Evolutionary conservation across 2,797 vertebrate genomes (phyloP).

Genomic region (Pristis pectinata): DNA sequence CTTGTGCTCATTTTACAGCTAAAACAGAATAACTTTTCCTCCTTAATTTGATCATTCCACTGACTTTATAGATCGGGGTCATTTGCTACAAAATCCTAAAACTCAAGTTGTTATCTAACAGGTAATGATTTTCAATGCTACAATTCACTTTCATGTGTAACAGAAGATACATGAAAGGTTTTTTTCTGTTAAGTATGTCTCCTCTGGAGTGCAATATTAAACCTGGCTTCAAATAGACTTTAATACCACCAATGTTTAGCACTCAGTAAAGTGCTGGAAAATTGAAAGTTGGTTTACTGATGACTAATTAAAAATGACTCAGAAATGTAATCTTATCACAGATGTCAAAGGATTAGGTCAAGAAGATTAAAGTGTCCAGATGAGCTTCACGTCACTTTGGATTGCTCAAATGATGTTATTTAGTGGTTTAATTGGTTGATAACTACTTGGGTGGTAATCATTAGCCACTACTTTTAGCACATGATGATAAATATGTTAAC

Average conservation of each 20-base stretch:
- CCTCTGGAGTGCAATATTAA: background rate
- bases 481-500: background rate
- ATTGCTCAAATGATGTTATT: background rate
- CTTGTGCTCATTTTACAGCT: background rate
- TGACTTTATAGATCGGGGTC: background rate
- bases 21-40: background rate
- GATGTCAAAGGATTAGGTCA: background rate
- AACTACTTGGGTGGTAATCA: background rate
- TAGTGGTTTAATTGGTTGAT: background rate
- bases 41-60: background rate
- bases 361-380: background rate
- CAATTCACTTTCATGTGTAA: background rate
- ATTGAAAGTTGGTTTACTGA: background rate
- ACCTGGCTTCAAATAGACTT: background rate
- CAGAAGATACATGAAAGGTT: background rate
- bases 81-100: slow-evolving; percentile 24
- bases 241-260: background rate
- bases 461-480: background rate
- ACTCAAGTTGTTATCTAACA: background rate
- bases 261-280: background rate
- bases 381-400: background rate
- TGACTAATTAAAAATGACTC: background rate
- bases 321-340: background rate
- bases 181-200: background rate
- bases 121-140: slow-evolving; percentile 25